Evolutionary conservation across 2,797 vertebrate genomes (phyloP).

Genomic region (Melanotaenia pygmaea): DNA sequence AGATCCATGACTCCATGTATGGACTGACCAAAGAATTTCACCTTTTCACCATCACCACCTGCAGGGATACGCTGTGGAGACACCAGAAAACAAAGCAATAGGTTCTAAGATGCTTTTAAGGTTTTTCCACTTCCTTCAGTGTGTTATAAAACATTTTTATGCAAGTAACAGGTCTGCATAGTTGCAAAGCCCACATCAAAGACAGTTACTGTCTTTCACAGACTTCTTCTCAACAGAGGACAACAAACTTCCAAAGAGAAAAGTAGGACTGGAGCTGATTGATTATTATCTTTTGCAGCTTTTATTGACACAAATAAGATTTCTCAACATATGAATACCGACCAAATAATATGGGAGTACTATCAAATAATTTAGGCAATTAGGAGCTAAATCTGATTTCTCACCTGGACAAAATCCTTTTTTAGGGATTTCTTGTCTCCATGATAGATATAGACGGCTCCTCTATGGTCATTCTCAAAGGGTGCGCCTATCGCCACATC

Average conservation of each 20-base stretch:
- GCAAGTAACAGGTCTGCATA: not conserved
- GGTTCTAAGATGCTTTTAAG: not conserved
- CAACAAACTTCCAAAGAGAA: not conserved
- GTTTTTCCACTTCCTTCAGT: not conserved
- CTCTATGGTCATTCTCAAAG: constrained; percentile 92
- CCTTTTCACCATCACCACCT: constrained; percentile 90
- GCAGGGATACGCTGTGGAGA: constrained; percentile 89
- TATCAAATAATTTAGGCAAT: not conserved
- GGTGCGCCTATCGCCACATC: constrained; percentile 95
- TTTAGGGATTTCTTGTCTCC: constrained; percentile 85
- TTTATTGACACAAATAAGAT: not conserved
- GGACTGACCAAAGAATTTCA: constrained; percentile 98
- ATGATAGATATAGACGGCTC: constrained; percentile 95
- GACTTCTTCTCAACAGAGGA: not conserved
- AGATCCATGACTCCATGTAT: constrained; percentile 97
- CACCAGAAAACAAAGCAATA: constrained; percentile 18
- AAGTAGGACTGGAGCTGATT: not conserved
- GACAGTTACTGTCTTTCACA: not conserved
- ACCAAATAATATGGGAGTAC: not conserved
- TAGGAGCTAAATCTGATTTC: not conserved
- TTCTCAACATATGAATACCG: not conserved
- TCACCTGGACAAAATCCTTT: constrained; percentile 90
- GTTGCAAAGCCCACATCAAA: not conserved
- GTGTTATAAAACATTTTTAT: not conserved
- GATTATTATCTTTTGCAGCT: not conserved